Evolutionary conservation across 92 coral and sea anemone species (phyloP), one percentile per base, ranked within the genome.

Genomic region (Actinernus sp.): DNA sequence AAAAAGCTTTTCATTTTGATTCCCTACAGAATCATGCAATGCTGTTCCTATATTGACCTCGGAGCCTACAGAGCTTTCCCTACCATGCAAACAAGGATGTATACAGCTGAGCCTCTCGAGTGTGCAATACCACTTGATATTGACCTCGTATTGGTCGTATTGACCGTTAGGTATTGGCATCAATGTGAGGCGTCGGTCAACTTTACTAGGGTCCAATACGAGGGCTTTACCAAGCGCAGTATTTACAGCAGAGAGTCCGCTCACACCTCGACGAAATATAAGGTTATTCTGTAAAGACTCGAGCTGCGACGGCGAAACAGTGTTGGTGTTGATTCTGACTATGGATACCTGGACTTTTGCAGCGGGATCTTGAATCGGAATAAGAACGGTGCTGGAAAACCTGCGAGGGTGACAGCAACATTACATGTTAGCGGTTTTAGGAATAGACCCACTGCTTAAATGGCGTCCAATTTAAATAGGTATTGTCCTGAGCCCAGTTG

Each of bases 301-400:
- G 1, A 85, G 54, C 52, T 84, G 96, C 3, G 82, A 50, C 30
- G 89, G 38, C 18, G 83, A 59, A 7, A 62, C 54, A 44, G 46
- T 53, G 29, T 32, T 58, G n/a, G 52, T 31, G 27, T 57, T 78
- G 52, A 89, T 49, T 47, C 56, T 79, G 60, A 89, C 38, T 6
- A 79, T 78, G 19, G 88, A 26, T 25, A 84, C 85, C 39, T 74
- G 65, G 12, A 89, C 96, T 59, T 73, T 69, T 38, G 54, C 74
- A 20, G 44, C 69, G 31, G 31, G 56, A 33, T 85, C 78, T 1
- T 72, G 65, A 16, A 76, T 67, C 0, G 92, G 91, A 23, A 85
- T 69, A 3, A 89, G 78, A 43, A 89, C 66, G 17, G 86, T 79
- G 49, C 88, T 67, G 73, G 74, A 75, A 55, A 85, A 79, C 76